Conservation (phyloP, 2,888 invertebrate genomes). For the Oscheius sp. region DNA sequence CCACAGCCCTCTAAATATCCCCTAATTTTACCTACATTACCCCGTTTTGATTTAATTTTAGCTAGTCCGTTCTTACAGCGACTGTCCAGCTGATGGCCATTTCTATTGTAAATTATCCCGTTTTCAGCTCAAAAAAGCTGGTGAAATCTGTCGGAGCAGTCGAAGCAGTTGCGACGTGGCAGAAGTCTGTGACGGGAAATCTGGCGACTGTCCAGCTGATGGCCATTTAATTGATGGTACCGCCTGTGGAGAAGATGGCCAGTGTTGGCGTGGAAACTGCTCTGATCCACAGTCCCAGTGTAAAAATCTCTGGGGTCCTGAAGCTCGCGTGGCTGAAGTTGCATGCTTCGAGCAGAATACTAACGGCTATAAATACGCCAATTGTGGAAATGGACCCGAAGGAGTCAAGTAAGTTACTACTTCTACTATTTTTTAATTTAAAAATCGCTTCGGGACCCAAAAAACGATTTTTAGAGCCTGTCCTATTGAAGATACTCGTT, state of each 20-base stretch:
- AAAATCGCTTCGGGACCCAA: background rate
- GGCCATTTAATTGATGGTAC: constrained; percentile 92
- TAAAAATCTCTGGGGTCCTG: constrained; percentile 90
- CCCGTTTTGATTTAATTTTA: too few relatives aligned
- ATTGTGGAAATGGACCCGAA: constrained; percentile 82
- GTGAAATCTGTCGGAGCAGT: constrained; percentile 86
- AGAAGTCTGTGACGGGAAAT: constrained; percentile 87
- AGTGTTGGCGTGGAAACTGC: constrained; percentile 73
- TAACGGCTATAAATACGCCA: constrained; percentile 92
- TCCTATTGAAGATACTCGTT: constrained; percentile 81
- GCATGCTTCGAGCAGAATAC: constrained; percentile 94
- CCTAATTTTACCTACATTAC: too few relatives aligned
- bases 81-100: constrained; percentile 80
- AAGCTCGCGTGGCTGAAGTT: constrained; percentile 84
- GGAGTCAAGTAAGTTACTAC: constrained; percentile 38
- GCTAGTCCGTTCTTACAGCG: too few relatives aligned
- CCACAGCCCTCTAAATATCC: too few relatives aligned
- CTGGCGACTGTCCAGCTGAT: constrained; percentile 87
- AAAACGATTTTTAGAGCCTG: constrained; percentile 45
- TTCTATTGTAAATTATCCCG: constrained; percentile 65
- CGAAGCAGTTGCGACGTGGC: constrained; percentile 86
- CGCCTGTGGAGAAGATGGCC: constrained; percentile 80
- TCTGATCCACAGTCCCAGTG: constrained; percentile 83
- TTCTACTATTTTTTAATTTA: background rate
- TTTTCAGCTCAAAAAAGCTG: constrained; percentile 77